Evolutionary conservation across 2,797 vertebrate species (phyloP).

Genomic region (Oreonectes daqikongensis): DNA sequence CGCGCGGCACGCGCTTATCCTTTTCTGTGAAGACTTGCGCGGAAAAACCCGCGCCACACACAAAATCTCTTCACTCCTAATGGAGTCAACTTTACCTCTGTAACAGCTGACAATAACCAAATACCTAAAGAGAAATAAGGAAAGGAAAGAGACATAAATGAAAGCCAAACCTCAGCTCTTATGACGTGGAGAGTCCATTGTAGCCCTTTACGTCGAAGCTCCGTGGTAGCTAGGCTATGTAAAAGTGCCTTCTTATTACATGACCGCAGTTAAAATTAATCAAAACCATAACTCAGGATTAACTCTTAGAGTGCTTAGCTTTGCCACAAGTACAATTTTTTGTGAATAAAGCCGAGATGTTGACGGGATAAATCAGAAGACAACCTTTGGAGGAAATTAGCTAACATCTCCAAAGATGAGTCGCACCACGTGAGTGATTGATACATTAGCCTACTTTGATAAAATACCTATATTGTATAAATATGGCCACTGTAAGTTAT

Average conservation of each 20-base stretch:
- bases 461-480: not conserved
- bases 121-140: not conserved
- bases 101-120: not conserved
- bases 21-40: slow-evolving; percentile 48
- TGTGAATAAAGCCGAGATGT: not conserved
- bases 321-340: slow-evolving; percentile 16
- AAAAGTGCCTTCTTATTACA: slow-evolving; percentile 52
- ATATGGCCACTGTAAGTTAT: not conserved
- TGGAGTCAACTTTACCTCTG: slow-evolving; percentile 36
- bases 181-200: no score
- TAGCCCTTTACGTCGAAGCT: no score
- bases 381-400: not conserved
- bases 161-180: slow-evolving; percentile 12
- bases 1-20: slow-evolving; percentile 45
- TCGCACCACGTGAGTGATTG: not conserved
- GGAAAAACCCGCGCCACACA: not conserved
- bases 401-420: not conserved
- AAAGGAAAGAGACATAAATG: not conserved
- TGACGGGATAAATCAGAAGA: slow-evolving; percentile 19
- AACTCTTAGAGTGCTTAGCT: slow-evolving; percentile 31
- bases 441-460: not conserved
- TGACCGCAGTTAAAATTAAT: no score
- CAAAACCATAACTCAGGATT: not conserved
- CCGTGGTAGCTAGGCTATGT: not conserved
- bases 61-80: slow-evolving; percentile 24